Conservation (phyloP, 2,797 vertebrate species). For the Steatocranus sp. region DNA sequence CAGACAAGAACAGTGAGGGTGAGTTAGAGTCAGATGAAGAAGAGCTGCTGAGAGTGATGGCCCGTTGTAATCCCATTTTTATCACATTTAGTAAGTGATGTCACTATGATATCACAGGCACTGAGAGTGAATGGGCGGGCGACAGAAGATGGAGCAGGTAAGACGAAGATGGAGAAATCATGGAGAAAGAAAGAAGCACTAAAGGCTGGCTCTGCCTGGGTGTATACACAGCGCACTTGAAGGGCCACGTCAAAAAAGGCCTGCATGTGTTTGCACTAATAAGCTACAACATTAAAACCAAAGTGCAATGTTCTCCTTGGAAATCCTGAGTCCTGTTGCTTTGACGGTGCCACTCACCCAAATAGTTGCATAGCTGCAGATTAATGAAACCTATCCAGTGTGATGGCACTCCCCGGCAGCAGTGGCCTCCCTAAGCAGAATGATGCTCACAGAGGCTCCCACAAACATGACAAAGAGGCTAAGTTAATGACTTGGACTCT, state of each 20-base stretch:
- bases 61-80: constrained; percentile 60
- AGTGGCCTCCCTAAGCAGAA: neutral
- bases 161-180: neutral
- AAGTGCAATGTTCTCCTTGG: neutral
- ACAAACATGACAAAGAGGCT: neutral
- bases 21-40: constrained; percentile 59
- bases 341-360: neutral
- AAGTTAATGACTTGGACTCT: neutral
- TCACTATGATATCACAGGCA: constrained; percentile 7
- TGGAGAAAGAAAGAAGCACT: neutral
- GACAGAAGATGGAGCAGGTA: neutral
- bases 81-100: constrained; percentile 59
- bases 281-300: neutral
- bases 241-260: neutral
- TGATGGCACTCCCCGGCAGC: neutral
- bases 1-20: constrained; percentile 32
- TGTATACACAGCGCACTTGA: neutral
- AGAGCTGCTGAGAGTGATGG: constrained; percentile 55
- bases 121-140: neutral
- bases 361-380: neutral
- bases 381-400: neutral
- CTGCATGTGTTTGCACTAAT: neutral
- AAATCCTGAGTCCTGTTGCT: neutral
- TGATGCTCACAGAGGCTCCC: neutral
- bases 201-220: neutral